phyloP scores from a whole-genome alignment of 2,888 invertebrate species.

The Ectropis crepuscularia region DNA sequence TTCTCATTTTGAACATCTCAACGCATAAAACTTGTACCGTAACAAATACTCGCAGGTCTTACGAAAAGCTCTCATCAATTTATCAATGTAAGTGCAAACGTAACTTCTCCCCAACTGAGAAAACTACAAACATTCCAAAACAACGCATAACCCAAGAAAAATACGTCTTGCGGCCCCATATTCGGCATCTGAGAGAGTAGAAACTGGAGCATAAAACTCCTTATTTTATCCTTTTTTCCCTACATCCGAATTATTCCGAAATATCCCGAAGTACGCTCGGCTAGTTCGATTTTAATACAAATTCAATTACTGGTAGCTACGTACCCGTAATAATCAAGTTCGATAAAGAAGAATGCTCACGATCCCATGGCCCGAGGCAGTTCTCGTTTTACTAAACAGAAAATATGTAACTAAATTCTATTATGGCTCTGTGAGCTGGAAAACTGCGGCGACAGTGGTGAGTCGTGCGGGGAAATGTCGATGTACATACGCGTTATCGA shows the following conservation, averaged over 20 bases:
- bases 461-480: slow-evolving; percentile 11
- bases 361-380: slow-evolving; percentile 41
- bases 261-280: slow-evolving; percentile 31
- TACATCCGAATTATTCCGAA: slow-evolving; percentile 24
- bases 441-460: slow-evolving; percentile 55
- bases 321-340: slow-evolving; percentile 46
- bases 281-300: slow-evolving; percentile 44
- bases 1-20: too few species aligned
- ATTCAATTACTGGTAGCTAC: slow-evolving; percentile 41
- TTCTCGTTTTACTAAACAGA: slow-evolving; percentile 60
- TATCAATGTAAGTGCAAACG: slow-evolving; percentile 8
- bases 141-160: slow-evolving; percentile 15
- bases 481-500: slow-evolving; percentile 10
- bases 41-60: not conserved
- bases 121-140: slow-evolving; percentile 15
- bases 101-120: slow-evolving; percentile 6
- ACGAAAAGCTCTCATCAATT: slow-evolving; percentile 6
- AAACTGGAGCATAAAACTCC: slow-evolving; percentile 25
- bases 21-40: not conserved
- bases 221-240: slow-evolving; percentile 26
- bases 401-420: slow-evolving; percentile 67
- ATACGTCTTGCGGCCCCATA: slow-evolving; percentile 12
- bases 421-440: slow-evolving; percentile 65
- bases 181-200: slow-evolving; percentile 14
- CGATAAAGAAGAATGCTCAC: slow-evolving; percentile 47